Percentiles rank a stretch among this genome's conserved stretches.
Conservation (phyloP, 2,888 invertebrate species). For the Leptopterna dolabrata region DNA sequence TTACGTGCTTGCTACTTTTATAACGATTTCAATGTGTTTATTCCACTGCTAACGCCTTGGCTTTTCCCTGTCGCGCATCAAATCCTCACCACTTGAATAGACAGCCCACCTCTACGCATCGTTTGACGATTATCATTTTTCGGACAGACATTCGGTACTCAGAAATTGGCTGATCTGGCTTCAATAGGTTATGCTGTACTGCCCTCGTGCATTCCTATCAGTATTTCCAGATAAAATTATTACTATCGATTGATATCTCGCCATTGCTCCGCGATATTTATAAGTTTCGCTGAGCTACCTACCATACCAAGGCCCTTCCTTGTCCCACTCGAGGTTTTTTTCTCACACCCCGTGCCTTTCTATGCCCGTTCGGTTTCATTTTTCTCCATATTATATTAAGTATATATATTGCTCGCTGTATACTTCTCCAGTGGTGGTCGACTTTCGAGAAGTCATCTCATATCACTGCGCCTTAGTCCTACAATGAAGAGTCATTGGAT, state of each 20-base stretch:
- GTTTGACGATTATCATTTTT: background rate
- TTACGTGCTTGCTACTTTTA: background rate
- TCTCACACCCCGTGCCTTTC: background rate
- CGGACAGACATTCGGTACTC: background rate
- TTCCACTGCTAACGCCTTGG: background rate
- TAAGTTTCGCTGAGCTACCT: slow-evolving; percentile 13
- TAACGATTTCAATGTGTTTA: background rate
- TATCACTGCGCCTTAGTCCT: background rate
- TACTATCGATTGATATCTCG: background rate
- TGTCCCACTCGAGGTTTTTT: slow-evolving; percentile 15
- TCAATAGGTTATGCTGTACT: background rate
- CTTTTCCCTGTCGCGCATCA: background rate
- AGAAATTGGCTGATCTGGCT: background rate
- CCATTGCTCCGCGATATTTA: slow-evolving; percentile 20
- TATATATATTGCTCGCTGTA: too few relatives aligned
- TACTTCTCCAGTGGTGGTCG: too few relatives aligned
- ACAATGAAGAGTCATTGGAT: background rate
- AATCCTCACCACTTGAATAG: background rate
- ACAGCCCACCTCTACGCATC: slow-evolving; percentile 21
- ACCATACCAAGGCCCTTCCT: slow-evolving; percentile 44
- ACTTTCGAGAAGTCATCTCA: too few relatives aligned
- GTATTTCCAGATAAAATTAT: background rate
- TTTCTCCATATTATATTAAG: background rate
- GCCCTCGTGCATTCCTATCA: background rate
- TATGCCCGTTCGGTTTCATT: slow-evolving; percentile 1